Evolutionary conservation across 2,888 invertebrate genomes (phyloP).

Genomic region (Mesochorus sp.): DNA sequence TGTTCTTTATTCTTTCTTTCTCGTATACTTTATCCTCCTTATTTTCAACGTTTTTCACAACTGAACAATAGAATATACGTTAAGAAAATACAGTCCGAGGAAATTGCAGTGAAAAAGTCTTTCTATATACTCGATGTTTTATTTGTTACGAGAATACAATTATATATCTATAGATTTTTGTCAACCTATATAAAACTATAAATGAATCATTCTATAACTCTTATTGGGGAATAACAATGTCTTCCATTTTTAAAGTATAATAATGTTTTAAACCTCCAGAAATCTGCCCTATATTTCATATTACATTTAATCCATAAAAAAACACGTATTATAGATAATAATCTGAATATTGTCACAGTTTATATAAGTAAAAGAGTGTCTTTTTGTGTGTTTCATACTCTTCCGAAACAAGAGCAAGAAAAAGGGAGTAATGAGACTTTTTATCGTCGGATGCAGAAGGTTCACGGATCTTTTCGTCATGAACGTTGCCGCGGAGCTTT

Average conservation of each 20-base stretch:
- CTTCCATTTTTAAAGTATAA: too few relatives aligned
- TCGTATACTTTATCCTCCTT: neutral
- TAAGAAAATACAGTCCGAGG: constrained; percentile 3
- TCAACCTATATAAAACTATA: too few relatives aligned
- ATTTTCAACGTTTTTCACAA: too few relatives aligned
- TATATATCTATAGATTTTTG: neutral
- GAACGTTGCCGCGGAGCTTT: constrained; percentile 31
- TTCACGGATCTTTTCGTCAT: constrained; percentile 18
- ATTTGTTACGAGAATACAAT: neutral
- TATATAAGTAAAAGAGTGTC: constrained; percentile 4
- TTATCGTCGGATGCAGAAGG: constrained; percentile 52
- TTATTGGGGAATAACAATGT: too few relatives aligned
- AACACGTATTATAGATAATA: too few relatives aligned
- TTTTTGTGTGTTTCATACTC: constrained; percentile 38
- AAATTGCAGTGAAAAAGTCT: neutral
- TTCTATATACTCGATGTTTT: neutral
- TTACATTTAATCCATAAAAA: too few relatives aligned
- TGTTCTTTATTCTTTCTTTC: constrained; percentile 28
- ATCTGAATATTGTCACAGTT: too few relatives aligned
- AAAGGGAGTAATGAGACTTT: constrained; percentile 58
- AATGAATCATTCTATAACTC: too few relatives aligned
- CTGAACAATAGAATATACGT: constrained; percentile 19
- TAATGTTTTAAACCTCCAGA: too few relatives aligned
- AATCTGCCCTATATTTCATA: too few relatives aligned
- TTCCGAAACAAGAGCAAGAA: constrained; percentile 35